A percentile compares a stretch with the other conserved stretches of the same genome.
Conservation (phyloP, 92 coral and sea anemone genomes). For the Phenganax stokvisi region DNA sequence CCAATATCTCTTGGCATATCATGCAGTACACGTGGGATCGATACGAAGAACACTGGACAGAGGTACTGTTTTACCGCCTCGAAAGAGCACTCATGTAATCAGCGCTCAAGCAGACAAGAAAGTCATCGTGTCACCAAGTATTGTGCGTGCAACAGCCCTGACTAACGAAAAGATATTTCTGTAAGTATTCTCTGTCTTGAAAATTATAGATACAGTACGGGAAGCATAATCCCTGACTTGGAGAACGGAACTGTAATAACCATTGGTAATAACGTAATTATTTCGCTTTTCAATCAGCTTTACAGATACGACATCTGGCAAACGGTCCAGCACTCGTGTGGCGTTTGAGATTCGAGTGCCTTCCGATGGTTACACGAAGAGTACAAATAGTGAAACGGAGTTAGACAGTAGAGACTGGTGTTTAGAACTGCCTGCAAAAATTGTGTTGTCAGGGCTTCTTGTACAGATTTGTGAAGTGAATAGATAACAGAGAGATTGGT, state of each 20-base stretch:
- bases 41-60: slow-evolving; percentile 85
- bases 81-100: slow-evolving; percentile 34
- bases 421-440: slow-evolving; percentile 10
- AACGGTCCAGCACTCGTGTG: slow-evolving; percentile 65
- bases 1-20: slow-evolving; percentile 81
- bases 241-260: too few relatives aligned
- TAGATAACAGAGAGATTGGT: slow-evolving; percentile 13
- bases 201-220: not conserved
- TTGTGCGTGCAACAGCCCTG: slow-evolving; percentile 21
- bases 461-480: slow-evolving; percentile 30
- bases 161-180: slow-evolving; percentile 30
- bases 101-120: slow-evolving; percentile 16
- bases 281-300: slow-evolving; percentile 48
- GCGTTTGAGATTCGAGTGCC: slow-evolving; percentile 84
- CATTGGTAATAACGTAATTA: too few relatives aligned
- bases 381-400: slow-evolving; percentile 33
- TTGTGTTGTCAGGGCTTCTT: slow-evolving; percentile 31
- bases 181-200: slow-evolving; percentile 19
- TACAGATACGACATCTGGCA: slow-evolving; percentile 76
- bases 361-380: slow-evolving; percentile 72
- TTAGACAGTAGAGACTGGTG: slow-evolving; percentile 32
- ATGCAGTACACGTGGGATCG: slow-evolving; percentile 75
- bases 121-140: slow-evolving; percentile 31
- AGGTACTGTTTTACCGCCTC: slow-evolving; percentile 79
- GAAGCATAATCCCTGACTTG: too few relatives aligned